These are phyloP conservation scores for Diabrotica virgifera DNA, from an alignment of 1,140 invertebrate genomes.

Conservation along the genomic window DNA sequence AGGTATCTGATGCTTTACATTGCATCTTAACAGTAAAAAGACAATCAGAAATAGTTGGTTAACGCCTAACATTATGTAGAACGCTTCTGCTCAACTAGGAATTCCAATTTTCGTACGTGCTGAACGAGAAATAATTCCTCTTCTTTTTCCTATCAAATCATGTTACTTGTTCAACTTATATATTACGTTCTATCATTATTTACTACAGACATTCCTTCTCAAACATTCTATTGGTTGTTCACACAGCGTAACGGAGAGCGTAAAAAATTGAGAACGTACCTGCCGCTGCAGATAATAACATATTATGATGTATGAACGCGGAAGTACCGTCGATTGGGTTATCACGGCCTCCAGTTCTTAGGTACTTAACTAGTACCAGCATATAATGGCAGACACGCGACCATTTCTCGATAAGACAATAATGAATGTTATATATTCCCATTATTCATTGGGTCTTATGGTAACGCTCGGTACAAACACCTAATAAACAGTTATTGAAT, in stretches of 20 bases:
- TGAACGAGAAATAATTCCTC: background rate
- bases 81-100: too few relatives aligned
- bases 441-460: constrained; percentile 1
- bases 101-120: background rate
- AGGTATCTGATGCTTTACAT: too few relatives aligned
- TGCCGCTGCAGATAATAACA: background rate
- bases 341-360: background rate
- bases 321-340: constrained; percentile 1
- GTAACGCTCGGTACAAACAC: background rate
- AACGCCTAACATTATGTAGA: too few relatives aligned
- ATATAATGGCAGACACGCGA: background rate
- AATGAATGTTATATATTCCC: background rate
- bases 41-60: too few relatives aligned
- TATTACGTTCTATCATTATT: background rate
- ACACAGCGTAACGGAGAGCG: background rate
- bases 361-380: background rate
- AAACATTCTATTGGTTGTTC: background rate
- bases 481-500: background rate
- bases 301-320: constrained; percentile 2
- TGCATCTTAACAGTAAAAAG: too few relatives aligned
- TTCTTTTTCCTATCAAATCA: background rate
- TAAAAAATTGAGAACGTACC: too few relatives aligned
- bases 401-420: background rate
- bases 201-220: background rate
- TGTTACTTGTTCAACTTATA: background rate